phyloP scores from a whole-genome alignment of 2,113 vertebrate species.

The Percopsis transmontana region DNA sequence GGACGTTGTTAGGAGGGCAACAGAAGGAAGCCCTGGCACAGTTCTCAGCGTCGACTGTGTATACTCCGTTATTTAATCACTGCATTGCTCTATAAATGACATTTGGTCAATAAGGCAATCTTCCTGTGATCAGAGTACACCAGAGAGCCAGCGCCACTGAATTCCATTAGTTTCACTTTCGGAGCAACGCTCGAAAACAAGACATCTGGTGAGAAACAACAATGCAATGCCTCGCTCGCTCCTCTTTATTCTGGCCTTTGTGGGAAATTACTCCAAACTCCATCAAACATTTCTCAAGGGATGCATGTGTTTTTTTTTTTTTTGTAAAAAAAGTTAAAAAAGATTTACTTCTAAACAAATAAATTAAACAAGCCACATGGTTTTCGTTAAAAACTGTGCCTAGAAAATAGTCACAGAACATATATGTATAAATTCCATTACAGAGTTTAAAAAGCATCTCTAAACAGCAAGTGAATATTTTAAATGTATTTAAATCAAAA shows the following conservation, averaged over 20 bases:
- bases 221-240: conserved; percentile 66
- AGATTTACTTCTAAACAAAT: too few species aligned
- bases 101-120: conserved; percentile 97
- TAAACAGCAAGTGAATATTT: too few species aligned
- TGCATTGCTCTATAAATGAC: conserved; percentile 83
- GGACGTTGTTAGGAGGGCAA: conserved; percentile 67
- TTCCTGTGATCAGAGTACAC: conserved; percentile 89
- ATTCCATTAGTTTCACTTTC: conserved; percentile 89
- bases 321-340: too few species aligned
- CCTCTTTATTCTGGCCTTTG: conserved; percentile 25
- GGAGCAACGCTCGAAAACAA: conserved; percentile 80
- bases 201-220: conserved; percentile 81
- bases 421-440: too few species aligned
- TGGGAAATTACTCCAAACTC: conserved; percentile 19
- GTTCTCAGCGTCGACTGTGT: conserved; percentile 86
- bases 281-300: too few species aligned
- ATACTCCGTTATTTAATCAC: conserved; percentile 93
- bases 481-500: too few species aligned
- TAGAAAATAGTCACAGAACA: too few species aligned
- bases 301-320: too few species aligned
- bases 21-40: conserved; percentile 78
- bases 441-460: too few species aligned
- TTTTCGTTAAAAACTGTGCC: too few species aligned
- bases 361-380: too few species aligned
- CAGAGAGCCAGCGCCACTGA: conserved; percentile 84